Evolutionary conservation across 2,113 vertebrate species (phyloP).

Genomic region (Gorsachius goisagi): DNA sequence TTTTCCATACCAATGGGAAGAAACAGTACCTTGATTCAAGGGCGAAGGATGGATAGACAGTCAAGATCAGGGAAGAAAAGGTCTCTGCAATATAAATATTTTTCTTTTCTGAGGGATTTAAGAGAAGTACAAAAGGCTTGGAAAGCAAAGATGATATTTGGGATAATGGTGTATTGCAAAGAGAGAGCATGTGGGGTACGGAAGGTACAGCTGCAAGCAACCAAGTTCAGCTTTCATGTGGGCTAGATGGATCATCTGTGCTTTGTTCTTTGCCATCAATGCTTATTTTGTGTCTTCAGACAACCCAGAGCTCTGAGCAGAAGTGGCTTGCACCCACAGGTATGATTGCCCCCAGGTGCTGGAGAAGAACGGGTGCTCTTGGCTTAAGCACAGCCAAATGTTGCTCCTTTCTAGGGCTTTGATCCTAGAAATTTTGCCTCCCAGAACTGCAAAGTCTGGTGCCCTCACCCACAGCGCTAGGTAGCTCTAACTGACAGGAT

Average conservation of each 20-base stretch:
- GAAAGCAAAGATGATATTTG: neutral
- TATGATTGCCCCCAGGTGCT: neutral
- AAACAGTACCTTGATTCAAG: neutral
- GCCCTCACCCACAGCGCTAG: neutral
- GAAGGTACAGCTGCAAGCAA: neutral
- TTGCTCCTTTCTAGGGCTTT: neutral
- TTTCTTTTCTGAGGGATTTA: neutral
- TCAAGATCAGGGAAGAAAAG: neutral
- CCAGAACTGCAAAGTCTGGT: neutral
- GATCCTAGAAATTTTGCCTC: neutral
- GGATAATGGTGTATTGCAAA: neutral
- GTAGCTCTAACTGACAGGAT: neutral
- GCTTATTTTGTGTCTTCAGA: neutral
- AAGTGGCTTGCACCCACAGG: neutral
- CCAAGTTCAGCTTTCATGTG: neutral
- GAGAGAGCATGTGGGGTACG: neutral
- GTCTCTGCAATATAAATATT: neutral
- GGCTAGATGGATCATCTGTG: neutral
- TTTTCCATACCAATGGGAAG: neutral
- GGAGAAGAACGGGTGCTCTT: fast-evolving
- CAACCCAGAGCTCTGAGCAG: neutral
- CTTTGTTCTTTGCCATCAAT: neutral
- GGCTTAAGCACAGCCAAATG: neutral
- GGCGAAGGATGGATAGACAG: neutral
- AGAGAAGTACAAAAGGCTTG: neutral